A percentile compares a stretch with the other conserved stretches of the same genome.
Conservation (phyloP, 2,797 vertebrate species). For the Lepus oiostolus region DNA sequence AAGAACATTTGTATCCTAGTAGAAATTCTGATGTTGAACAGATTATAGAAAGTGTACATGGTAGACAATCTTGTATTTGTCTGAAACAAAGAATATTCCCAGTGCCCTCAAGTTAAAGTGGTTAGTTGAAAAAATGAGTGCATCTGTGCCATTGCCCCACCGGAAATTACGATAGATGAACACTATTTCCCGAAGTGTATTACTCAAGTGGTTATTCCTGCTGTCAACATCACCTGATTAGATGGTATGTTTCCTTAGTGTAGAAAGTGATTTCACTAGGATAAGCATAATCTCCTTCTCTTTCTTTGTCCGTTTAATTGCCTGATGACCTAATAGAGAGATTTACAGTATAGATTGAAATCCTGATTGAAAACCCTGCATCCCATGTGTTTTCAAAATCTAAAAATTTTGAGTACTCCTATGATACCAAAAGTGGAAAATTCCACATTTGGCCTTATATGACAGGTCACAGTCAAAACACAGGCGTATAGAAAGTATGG, state of each 20-base stretch:
- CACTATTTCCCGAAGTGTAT: not conserved
- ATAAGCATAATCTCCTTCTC: not conserved
- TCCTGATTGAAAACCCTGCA: too few relatives aligned
- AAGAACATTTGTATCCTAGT: not conserved
- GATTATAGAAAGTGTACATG: slow-evolving; percentile 25
- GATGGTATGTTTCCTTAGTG: not conserved
- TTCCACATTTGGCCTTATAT: too few relatives aligned
- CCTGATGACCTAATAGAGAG: not conserved
- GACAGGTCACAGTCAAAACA: too few relatives aligned
- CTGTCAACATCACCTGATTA: not conserved
- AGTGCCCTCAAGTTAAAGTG: slow-evolving; percentile 41
- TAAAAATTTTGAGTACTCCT: too few relatives aligned
- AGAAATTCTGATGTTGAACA: slow-evolving; percentile 16
- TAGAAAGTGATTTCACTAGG: slow-evolving; percentile 34
- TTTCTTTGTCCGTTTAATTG: slow-evolving; percentile 5
- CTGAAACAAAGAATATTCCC: not conserved
- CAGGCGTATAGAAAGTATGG: too few relatives aligned
- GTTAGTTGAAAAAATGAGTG: not conserved
- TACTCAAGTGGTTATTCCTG: not conserved
- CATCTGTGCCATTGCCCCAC: not conserved
- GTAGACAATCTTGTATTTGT: not conserved
- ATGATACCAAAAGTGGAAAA: too few relatives aligned
- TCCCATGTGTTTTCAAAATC: too few relatives aligned
- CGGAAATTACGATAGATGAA: not conserved
- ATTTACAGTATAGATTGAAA: not conserved